Evolutionary conservation across 2,113 vertebrate species (phyloP).

Genomic region (Rhinoderma darwinii): DNA sequence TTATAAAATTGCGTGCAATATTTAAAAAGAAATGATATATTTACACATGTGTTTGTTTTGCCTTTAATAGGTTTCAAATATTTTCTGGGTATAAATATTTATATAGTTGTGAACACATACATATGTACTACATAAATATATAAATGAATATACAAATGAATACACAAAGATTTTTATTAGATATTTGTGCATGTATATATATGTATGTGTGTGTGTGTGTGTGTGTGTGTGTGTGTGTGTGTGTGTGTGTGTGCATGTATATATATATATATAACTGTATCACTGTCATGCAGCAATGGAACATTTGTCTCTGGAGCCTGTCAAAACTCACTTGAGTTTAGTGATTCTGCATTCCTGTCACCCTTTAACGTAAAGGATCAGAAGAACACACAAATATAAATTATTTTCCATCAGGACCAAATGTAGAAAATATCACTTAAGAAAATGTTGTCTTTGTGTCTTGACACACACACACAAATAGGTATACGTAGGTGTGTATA

Average conservation of each 20-base stretch:
- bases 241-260: too few species aligned
- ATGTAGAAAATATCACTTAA: conserved; percentile 21
- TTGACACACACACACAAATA: too few species aligned
- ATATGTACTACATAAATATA: neutral
- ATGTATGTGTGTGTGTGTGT: neutral
- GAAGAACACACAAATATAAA: conserved; percentile 34
- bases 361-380: too few species aligned
- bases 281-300: neutral
- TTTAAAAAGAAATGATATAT: too few species aligned
- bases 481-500: too few species aligned
- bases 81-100: too few species aligned
- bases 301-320: neutral
- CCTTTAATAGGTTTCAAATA: too few species aligned
- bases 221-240: neutral
- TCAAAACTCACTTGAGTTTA: neutral
- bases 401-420: conserved; percentile 44
- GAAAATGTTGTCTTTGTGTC: conserved; percentile 1
- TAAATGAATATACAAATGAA: neutral
- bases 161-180: too few species aligned
- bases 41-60: too few species aligned
- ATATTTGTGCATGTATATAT: neutral
- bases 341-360: neutral
- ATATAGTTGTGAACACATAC: too few species aligned
- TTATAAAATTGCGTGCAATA: too few species aligned
- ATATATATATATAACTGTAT: neutral